Conservation (phyloP, 2,113 vertebrate genomes). For the Elgaria multicarinata region DNA sequence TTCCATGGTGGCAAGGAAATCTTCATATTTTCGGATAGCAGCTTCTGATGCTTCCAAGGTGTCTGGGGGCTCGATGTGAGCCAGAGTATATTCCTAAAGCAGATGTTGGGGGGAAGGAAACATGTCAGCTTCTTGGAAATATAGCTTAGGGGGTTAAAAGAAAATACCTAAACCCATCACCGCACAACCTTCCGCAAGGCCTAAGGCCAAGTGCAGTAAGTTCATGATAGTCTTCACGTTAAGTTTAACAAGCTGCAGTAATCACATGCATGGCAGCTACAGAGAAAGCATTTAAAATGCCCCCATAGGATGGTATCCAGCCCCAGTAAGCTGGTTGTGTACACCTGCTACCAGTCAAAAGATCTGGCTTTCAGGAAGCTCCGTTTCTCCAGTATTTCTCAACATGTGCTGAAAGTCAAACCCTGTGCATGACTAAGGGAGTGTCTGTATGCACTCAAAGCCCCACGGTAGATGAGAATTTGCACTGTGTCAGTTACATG, state of each 20-base stretch:
- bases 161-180: background rate
- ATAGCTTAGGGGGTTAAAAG: background rate
- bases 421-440: background rate
- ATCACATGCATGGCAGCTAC: background rate
- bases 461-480: too few species aligned
- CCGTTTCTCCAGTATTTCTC: background rate
- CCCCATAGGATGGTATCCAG: background rate
- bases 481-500: too few species aligned
- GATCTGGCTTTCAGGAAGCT: background rate
- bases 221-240: background rate
- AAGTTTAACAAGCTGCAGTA: background rate
- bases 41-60: constrained; percentile 87
- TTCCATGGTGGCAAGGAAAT: constrained; percentile 86
- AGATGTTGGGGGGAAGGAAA: background rate
- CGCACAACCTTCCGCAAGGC: background rate
- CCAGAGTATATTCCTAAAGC: constrained; percentile 90
- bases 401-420: background rate
- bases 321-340: background rate
- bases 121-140: background rate
- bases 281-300: background rate
- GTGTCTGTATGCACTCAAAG: too few species aligned
- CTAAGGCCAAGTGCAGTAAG: background rate
- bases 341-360: background rate
- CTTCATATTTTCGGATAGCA: constrained; percentile 90
- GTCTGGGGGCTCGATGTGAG: constrained; percentile 85